Conservation (phyloP, 2,888 invertebrate genomes). For the Deilephila elpenor region DNA sequence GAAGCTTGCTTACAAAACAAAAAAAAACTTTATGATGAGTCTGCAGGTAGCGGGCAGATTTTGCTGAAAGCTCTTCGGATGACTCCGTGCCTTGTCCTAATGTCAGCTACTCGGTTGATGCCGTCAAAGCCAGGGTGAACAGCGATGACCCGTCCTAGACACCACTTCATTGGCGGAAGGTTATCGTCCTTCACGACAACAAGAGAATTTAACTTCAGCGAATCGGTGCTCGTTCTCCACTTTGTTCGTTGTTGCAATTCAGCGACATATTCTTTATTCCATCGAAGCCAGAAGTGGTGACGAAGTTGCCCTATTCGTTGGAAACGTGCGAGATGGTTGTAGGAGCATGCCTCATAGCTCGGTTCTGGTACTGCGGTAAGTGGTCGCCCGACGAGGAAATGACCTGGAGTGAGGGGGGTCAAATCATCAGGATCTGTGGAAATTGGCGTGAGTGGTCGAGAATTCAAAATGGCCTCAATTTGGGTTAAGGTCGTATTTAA, state of each 20-base stretch:
- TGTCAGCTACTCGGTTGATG: conserved; percentile 7
- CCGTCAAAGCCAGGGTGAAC: conserved; percentile 10
- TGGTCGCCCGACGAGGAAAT: conserved; percentile 35
- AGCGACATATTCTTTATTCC: conserved; percentile 30
- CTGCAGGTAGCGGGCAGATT: background rate
- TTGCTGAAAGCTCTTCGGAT: conserved; percentile 1
- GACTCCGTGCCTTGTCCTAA: background rate
- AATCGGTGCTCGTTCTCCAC: background rate
- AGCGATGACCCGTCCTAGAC: conserved; percentile 15
- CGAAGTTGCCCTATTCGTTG: conserved; percentile 30
- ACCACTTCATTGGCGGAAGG: conserved; percentile 24
- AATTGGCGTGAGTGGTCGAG: no score
- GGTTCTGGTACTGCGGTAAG: conserved; percentile 31
- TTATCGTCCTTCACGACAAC: conserved; percentile 27
- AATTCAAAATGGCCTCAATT: conserved; percentile 40
- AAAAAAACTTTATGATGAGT: no score
- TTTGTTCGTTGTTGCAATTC: conserved; percentile 31
- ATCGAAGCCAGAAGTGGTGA: conserved; percentile 35
- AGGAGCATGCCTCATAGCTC: conserved; percentile 22
- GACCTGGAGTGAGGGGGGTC: no score
- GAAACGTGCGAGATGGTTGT: conserved; percentile 26
- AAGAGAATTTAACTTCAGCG: conserved; percentile 17
- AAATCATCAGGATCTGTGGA: no score
- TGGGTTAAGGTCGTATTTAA: conserved; percentile 32
- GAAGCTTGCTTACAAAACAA: no score